Evolutionary conservation across 2,113 vertebrate genomes (phyloP).

Genomic region (Corythornis vintsioides): DNA sequence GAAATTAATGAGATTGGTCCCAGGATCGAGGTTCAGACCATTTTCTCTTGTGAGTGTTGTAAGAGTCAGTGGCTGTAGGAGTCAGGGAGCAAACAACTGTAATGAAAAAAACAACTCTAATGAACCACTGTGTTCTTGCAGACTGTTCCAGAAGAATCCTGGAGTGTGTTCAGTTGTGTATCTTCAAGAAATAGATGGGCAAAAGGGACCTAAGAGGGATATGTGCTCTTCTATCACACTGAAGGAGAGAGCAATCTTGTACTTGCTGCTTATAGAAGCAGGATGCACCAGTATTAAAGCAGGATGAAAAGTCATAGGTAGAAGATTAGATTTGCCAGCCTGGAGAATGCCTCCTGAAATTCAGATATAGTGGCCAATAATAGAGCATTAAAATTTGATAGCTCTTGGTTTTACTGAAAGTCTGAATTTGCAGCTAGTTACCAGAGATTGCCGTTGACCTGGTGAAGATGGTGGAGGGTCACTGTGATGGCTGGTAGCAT

Average conservation of each 20-base stretch:
- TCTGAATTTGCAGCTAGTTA: not conserved
- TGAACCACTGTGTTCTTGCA: not conserved
- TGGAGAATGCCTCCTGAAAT: slow-evolving; percentile 13
- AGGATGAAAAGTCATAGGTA: not conserved
- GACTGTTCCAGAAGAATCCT: not conserved
- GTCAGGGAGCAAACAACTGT: not conserved
- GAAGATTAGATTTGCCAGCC: slow-evolving; percentile 26
- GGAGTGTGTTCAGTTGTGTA: not conserved
- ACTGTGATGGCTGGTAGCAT: not conserved
- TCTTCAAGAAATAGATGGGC: slow-evolving; percentile 2
- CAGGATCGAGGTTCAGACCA: not conserved
- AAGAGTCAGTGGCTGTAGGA: not conserved
- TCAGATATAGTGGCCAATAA: not conserved
- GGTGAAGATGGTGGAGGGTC: not conserved
- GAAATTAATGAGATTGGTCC: not conserved
- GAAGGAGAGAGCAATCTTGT: not conserved
- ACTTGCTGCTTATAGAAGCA: not conserved
- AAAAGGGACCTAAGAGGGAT: not conserved
- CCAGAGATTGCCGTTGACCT: fast-evolving
- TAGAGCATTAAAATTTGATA: not conserved
- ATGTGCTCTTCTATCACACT: not conserved
- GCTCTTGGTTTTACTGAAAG: not conserved
- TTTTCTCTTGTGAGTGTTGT: not conserved
- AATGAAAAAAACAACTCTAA: not conserved
- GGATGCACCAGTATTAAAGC: not conserved